Percentiles rank a stretch among this genome's conserved stretches.
phyloP scores from a whole-genome alignment of 2,113 vertebrate species.

The Siniperca knerii region DNA sequence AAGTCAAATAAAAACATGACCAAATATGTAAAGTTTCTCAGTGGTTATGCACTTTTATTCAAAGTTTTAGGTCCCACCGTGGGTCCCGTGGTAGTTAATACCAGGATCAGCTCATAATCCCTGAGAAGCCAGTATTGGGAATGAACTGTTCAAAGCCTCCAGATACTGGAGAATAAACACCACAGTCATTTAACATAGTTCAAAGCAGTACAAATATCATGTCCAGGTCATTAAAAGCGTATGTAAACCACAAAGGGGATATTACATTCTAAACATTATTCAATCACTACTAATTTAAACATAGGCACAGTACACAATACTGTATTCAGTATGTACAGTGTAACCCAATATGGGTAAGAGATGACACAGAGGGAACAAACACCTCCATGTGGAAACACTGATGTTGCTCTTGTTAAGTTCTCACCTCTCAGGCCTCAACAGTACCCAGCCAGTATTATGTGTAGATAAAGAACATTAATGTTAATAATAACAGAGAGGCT shows the following conservation, averaged over 20 bases:
- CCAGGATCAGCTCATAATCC: slow-evolving; percentile 89
- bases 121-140: slow-evolving; percentile 89
- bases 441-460: slow-evolving; percentile 38
- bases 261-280: slow-evolving; percentile 80
- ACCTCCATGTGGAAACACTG: slow-evolving; percentile 71
- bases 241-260: slow-evolving; percentile 86
- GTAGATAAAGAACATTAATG: slow-evolving; percentile 38
- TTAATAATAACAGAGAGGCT: slow-evolving; percentile 35
- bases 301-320: slow-evolving; percentile 94
- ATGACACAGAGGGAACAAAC: slow-evolving; percentile 76
- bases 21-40: slow-evolving; percentile 72
- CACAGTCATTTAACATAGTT: slow-evolving; percentile 80
- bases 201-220: slow-evolving; percentile 75
- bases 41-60: slow-evolving; percentile 92
- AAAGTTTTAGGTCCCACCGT: slow-evolving; percentile 82
- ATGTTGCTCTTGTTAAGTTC: slow-evolving; percentile 69
- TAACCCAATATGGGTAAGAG: slow-evolving; percentile 95
- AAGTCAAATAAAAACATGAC: slow-evolving; percentile 52
- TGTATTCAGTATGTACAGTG: slow-evolving; percentile 90
- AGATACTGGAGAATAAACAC: slow-evolving; percentile 93
- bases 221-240: slow-evolving; percentile 80
- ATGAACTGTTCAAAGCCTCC: slow-evolving; percentile 84
- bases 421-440: slow-evolving; percentile 58
- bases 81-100: slow-evolving; percentile 84
- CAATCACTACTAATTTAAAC: slow-evolving; percentile 70